Evolutionary conservation across 2,113 vertebrate species (phyloP).

Genomic region (Girardinichthys multiradiatus): DNA sequence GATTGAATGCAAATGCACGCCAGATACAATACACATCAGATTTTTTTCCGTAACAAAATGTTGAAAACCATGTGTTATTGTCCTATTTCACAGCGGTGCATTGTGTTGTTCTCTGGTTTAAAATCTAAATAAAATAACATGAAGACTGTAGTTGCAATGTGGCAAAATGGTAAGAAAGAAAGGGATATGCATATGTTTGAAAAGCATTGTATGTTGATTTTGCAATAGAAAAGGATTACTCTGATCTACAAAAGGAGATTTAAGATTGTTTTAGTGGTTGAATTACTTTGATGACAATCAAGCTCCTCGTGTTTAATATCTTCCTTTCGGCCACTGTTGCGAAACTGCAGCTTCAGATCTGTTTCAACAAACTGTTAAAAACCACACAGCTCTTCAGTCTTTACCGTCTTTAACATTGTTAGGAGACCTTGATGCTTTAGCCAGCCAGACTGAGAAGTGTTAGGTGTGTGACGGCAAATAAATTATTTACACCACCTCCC

Average conservation of each 20-base stretch:
- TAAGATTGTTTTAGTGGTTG: not conserved
- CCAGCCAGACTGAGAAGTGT: slow-evolving; percentile 63
- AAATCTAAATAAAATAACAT: not conserved
- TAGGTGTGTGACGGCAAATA: slow-evolving; percentile 72
- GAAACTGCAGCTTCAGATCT: slow-evolving; percentile 27
- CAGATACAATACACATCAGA: not conserved
- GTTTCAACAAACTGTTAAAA: slow-evolving; percentile 44
- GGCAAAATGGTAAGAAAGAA: not conserved
- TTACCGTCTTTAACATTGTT: slow-evolving; percentile 68
- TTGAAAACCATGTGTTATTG: not conserved
- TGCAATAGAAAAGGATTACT: not conserved
- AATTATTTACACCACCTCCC: slow-evolving; percentile 77
- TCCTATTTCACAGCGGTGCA: not conserved
- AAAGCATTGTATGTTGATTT: not conserved
- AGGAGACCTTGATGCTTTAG: slow-evolving; percentile 65
- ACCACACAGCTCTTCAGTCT: slow-evolving; percentile 67
- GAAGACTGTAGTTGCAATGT: not conserved
- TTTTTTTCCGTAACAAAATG: not conserved
- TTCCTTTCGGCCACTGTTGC: slow-evolving; percentile 36
- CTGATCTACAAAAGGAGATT: not conserved
- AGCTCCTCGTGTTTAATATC: not conserved
- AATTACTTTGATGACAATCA: not conserved
- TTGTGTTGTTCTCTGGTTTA: too few relatives aligned
- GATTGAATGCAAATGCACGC: not conserved
- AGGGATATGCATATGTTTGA: not conserved